These are phyloP conservation scores for Amphipyra berbera DNA, from an alignment of 2,888 invertebrate genomes.

Conservation along the genomic window DNA sequence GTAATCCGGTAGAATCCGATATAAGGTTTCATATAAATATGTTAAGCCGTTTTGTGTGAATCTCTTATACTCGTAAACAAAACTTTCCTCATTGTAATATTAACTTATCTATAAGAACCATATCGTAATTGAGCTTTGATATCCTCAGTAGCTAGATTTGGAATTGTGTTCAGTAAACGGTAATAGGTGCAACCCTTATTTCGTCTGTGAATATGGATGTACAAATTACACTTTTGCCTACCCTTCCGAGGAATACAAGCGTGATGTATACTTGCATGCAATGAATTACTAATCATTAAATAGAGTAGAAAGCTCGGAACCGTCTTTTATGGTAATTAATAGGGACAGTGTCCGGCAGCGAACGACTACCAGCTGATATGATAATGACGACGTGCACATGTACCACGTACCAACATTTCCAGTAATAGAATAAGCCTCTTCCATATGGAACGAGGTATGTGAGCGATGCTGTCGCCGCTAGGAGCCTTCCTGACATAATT, in stretches of 20 bases:
- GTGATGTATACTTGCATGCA: not conserved
- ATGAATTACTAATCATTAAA: not conserved
- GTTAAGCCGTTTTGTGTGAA: not conserved
- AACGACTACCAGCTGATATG: constrained; percentile 34
- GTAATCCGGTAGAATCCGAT: not conserved
- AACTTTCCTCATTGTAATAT: no score
- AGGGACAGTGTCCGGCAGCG: constrained; percentile 26
- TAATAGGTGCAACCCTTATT: no score
- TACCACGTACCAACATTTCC: not conserved
- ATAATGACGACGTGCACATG: constrained; percentile 30
- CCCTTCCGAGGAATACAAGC: not conserved
- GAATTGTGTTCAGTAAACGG: no score
- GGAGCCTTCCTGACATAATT: no score
- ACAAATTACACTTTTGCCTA: not conserved
- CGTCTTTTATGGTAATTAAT: constrained; percentile 47
- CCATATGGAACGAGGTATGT: not conserved
- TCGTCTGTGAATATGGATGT: no score
- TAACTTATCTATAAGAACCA: no score
- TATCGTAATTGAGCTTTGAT: no score
- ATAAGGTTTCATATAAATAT: not conserved
- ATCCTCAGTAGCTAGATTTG: not conserved
- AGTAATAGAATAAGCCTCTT: not conserved
- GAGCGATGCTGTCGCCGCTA: no score
- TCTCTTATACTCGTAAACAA: no score
- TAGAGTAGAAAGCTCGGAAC: constrained; percentile 8